Evolutionary conservation across 2,888 invertebrate genomes (phyloP).

Genomic region (Boloria selene): DNA sequence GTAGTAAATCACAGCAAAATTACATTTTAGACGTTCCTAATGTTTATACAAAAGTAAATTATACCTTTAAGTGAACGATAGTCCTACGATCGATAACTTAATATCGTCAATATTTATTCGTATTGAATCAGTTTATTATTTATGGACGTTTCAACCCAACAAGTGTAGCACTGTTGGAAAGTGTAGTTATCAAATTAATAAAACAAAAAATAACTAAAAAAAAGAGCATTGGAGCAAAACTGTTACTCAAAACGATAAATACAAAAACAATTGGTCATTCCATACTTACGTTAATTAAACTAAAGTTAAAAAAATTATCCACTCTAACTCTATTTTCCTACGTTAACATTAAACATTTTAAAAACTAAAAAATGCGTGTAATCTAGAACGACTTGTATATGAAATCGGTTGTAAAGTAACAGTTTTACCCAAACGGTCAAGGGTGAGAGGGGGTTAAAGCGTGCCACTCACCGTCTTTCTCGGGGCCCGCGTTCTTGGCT

Average conservation of each 20-base stretch:
- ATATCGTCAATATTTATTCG: neutral
- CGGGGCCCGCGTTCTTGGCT: constrained; percentile 94
- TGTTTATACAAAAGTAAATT: constrained; percentile 6
- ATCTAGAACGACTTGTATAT: too few relatives aligned
- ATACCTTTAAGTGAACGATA: neutral
- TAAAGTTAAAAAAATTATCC: too few relatives aligned
- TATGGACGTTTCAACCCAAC: constrained; percentile 47
- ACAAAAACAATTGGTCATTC: too few relatives aligned
- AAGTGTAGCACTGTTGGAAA: constrained; percentile 41
- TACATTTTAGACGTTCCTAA: constrained; percentile 3
- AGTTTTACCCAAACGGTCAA: constrained; percentile 25
- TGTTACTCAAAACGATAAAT: neutral
- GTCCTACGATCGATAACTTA: neutral
- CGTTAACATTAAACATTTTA: neutral
- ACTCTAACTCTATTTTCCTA: too few relatives aligned
- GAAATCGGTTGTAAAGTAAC: too few relatives aligned
- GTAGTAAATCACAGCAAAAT: constrained; percentile 4
- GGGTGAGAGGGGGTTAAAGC: constrained; percentile 29
- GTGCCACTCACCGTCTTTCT: constrained; percentile 83
- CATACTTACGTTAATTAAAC: too few relatives aligned
- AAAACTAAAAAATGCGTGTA: too few relatives aligned
- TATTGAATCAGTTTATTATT: neutral
- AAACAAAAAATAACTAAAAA: constrained; percentile 22
- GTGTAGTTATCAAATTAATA: constrained; percentile 14
- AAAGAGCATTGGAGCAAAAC: constrained; percentile 28